phyloP scores from a whole-genome alignment of 1,140 invertebrate species.

The Monomorium pharaonis region DNA sequence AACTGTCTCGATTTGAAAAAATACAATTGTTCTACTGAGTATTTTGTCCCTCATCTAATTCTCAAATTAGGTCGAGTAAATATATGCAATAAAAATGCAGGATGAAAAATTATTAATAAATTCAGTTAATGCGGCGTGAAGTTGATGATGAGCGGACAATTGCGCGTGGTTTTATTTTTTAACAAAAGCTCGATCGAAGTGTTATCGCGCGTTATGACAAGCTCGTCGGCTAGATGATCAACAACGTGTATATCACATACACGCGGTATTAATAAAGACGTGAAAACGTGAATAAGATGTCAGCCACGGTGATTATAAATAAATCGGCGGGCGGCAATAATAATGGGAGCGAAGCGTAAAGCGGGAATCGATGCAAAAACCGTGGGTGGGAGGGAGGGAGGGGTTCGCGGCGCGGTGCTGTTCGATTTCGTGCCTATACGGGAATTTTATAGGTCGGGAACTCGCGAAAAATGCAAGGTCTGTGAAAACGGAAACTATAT shows the following conservation, averaged over 20 bases:
- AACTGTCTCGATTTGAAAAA: too few species aligned
- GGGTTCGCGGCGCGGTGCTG: constrained; percentile 1
- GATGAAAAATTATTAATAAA: constrained; percentile 57
- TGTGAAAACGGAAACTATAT: background rate
- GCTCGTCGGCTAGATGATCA: constrained; percentile 44
- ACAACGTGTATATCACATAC: constrained; percentile 60
- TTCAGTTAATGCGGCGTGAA: constrained; percentile 54
- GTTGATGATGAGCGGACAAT: constrained; percentile 47
- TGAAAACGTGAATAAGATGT: constrained; percentile 59
- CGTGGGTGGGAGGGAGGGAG: background rate
- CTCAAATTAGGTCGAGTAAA: constrained; percentile 48
- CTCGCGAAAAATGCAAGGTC: constrained; percentile 1
- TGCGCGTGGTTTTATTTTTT: constrained; percentile 61
- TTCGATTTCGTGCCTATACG: too few species aligned
- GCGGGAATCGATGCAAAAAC: constrained; percentile 15
- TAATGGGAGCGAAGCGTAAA: constrained; percentile 27
- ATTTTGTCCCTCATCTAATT: background rate
- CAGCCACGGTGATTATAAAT: constrained; percentile 52
- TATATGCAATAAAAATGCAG: constrained; percentile 26
- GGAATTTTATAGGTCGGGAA: background rate
- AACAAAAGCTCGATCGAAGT: constrained; percentile 59
- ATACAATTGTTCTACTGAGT: background rate
- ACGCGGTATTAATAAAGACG: constrained; percentile 54
- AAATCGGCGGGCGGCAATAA: constrained; percentile 40
- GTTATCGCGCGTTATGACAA: constrained; percentile 51